Conservation (phyloP, 2,888 invertebrate species). For the Balanococcus diminutus region DNA sequence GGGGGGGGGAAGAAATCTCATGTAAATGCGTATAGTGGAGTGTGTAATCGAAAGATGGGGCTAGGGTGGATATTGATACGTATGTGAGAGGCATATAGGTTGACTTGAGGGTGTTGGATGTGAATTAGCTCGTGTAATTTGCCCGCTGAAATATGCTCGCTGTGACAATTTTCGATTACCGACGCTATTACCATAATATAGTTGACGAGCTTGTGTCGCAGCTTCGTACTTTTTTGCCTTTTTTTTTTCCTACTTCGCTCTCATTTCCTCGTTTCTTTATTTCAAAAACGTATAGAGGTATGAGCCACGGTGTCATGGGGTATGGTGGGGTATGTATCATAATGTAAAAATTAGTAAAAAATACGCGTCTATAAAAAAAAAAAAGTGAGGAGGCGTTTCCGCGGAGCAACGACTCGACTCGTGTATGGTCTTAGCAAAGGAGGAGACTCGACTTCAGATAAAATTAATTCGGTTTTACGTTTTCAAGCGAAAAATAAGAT, state of each 20-base stretch:
- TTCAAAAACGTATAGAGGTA: background rate
- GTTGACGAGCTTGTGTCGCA: background rate
- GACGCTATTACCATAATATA: slow-evolving; percentile 1
- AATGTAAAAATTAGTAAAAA: slow-evolving; percentile 21
- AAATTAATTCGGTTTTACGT: slow-evolving; percentile 33
- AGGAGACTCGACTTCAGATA: background rate
- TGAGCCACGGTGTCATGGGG: no score
- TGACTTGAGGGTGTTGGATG: background rate
- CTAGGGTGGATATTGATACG: background rate
- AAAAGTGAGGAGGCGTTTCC: background rate
- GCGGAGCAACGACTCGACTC: background rate
- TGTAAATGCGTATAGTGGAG: background rate
- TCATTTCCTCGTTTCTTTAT: background rate
- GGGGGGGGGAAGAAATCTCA: no score
- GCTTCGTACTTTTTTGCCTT: background rate
- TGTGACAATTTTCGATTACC: slow-evolving; percentile 10
- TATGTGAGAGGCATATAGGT: background rate
- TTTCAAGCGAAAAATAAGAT: slow-evolving; percentile 47
- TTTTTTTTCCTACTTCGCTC: background rate
- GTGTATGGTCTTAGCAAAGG: background rate
- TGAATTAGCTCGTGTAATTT: slow-evolving; percentile 13
- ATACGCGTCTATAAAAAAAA: background rate
- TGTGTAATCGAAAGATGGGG: background rate
- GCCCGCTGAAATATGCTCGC: background rate
- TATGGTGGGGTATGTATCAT: background rate